A percentile compares a stretch with the other conserved stretches of the same genome.
Conservation (phyloP, 2,888 invertebrate species). For the Parascotia fuliginaria region DNA sequence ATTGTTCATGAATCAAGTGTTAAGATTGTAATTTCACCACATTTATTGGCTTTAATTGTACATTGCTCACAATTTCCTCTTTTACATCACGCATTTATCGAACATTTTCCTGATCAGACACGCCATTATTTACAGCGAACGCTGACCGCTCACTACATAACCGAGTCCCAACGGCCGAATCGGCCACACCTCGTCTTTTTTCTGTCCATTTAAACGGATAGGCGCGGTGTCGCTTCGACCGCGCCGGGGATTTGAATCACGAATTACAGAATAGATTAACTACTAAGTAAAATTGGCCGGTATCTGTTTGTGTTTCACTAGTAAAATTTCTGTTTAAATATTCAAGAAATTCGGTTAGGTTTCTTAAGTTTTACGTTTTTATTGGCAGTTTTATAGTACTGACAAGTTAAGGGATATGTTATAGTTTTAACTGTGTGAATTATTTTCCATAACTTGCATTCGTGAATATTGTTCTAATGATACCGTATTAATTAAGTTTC, state of each 20-base stretch:
- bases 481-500: background rate
- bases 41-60: too few species aligned
- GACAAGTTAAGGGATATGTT: too few species aligned
- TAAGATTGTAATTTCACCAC: too few species aligned
- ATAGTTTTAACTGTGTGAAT: too few species aligned
- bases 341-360: constrained; percentile 5
- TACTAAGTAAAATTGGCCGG: constrained; percentile 62
- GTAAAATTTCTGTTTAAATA: constrained; percentile 19
- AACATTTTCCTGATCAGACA: constrained; percentile 18
- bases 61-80: too few species aligned
- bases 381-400: constrained; percentile 7
- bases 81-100: constrained; percentile 3
- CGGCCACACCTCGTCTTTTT: constrained; percentile 63
- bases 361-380: constrained; percentile 25
- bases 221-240: constrained; percentile 65
- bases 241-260: constrained; percentile 60
- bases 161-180: constrained; percentile 38
- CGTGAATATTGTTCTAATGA: too few species aligned
- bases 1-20: too few species aligned
- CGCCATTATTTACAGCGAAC: constrained; percentile 21
- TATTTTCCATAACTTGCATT: too few species aligned
- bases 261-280: constrained; percentile 73
- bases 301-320: constrained; percentile 33
- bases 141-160: constrained; percentile 38
- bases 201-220: constrained; percentile 68